Base-by-base conservation (phyloP, 2,113 vertebrate genomes). In the Chinchilla lanigera region DNA sequence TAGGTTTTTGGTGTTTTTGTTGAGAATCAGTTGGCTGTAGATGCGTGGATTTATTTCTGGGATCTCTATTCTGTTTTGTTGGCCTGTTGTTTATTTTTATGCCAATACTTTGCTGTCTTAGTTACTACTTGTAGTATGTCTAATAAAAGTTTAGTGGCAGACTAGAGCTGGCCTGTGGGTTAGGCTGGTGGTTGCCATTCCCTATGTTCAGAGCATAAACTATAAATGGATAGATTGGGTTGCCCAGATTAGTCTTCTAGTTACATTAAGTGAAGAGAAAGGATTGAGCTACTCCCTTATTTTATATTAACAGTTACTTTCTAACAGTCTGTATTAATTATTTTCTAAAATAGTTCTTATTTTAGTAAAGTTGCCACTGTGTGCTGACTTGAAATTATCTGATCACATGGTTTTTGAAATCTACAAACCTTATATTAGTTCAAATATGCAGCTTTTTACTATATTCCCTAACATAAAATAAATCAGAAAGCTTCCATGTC, bases 321-420 rank as follows among this genome's bases (percentile, higher is more conserved):
- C 12, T 1, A 61, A 75, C 19, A 77, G 0, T 89, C 22, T 35
- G 41, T 35, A 54, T 35, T 50, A 78, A 80, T 80, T 54, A 54
- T 80, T 80, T 78, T 93, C 41, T 80, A 82, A 93, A 92, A 71
- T 35, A 47, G 12, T 94, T 73, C 17, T 67, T 38, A 84, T 89
- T 90, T 95, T 95, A 77, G 16, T 89, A 71, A 35, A 35, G 26
- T 41, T 69, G 61, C 35, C 16, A 52, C 67, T 17, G 3, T 4
- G n/a, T 73, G 26, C 38, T 91, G 38, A 91, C 35, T 47, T 90
- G 65, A 80, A 93, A 89, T 83, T 20, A 81, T 89, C 84, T 75
- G 65, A 19, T 35, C 54, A 86, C 9, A 75, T 90, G 69, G 11
- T 47, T 96, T 94, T 86, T 85, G 47, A 97, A 90, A 94, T 30